These are phyloP conservation scores for Bubo bubo DNA, from an alignment of 2,113 vertebrate species.

Conservation along the genomic window DNA sequence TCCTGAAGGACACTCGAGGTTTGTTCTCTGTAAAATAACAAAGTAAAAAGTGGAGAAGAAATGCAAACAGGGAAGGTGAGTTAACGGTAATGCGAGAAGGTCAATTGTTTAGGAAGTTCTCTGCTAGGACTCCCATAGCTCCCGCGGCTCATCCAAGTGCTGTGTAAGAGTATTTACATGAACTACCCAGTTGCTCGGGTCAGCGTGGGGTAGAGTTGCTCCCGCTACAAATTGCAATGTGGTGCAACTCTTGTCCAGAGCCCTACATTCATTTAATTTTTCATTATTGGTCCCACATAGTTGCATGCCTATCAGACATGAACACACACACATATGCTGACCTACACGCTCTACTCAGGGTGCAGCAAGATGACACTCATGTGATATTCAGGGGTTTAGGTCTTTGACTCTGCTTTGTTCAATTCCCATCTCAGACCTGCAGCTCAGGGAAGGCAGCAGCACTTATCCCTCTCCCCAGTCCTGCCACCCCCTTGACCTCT, in stretches of 20 bases:
- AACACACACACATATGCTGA: not conserved
- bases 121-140: not conserved
- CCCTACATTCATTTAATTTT: not conserved
- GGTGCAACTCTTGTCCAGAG: not conserved
- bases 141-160: not conserved
- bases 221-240: not conserved
- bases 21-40: conserved; percentile 22
- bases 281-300: not conserved
- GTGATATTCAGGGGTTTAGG: not conserved
- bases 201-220: not conserved
- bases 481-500: not conserved
- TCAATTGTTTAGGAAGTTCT: not conserved
- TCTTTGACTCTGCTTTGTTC: not conserved
- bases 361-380: not conserved
- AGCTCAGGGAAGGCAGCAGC: not conserved
- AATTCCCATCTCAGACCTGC: not conserved
- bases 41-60: not conserved
- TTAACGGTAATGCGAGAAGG: not conserved
- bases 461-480: not conserved
- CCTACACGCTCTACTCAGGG: not conserved
- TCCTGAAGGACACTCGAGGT: not conserved
- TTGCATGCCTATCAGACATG: accelerated
- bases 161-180: not conserved
- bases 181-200: not conserved
- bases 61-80: not conserved